Base-by-base conservation (phyloP, 2,797 vertebrate species). In the Trichosurus vulpecula region DNA sequence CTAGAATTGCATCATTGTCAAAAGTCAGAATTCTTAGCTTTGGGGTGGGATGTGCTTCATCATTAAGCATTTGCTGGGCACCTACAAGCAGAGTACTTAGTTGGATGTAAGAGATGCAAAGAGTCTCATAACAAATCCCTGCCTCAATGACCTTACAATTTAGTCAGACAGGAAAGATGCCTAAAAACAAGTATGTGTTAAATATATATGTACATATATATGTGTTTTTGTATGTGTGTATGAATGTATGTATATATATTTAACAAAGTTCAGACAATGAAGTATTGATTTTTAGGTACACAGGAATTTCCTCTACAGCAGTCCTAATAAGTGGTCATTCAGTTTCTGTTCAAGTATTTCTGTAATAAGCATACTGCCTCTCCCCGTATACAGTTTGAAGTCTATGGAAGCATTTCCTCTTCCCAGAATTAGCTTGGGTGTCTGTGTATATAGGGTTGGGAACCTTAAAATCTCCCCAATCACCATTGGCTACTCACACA, bases 21-120 rank as follows among this genome's bases (percentile, higher is more conserved):
- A 41, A 97, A 95, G 2, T 93, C 53, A 92, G 92, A 81, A 90
- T 94, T 96, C 57, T 93, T 96, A 91, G 90, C 56, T 97, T 2
- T 16, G 58, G 81, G 22, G 25, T 56, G 19, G 56, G 35, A 92
- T 29, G 81, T 92, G 96, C 97, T 91, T 89, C 95, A 96, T 90
- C 81, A 94, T 93, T 4, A 92, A 94, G 89, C 11, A 95, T 61
- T 90, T 93, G 27, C 66, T 96, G 54, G 35, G 95, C 92, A 58
- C n/a, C 89, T 30, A 57, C 94, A 95, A 92, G 58, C 6, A 61
- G 81, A 81, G 1, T 47, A 27, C 9, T 81, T 27, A 81, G 19
- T 41, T 81, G 66, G 19, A 81, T 41, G n/a, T 41, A 81, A 81
- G n/a, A 8, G 41, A 81, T 81, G 10, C 41, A 47, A 41, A 41